A percentile compares a stretch with the other conserved stretches of the same genome.
phyloP scores from a whole-genome alignment of 2,113 vertebrate genomes.

The Thunnus maccoyii region DNA sequence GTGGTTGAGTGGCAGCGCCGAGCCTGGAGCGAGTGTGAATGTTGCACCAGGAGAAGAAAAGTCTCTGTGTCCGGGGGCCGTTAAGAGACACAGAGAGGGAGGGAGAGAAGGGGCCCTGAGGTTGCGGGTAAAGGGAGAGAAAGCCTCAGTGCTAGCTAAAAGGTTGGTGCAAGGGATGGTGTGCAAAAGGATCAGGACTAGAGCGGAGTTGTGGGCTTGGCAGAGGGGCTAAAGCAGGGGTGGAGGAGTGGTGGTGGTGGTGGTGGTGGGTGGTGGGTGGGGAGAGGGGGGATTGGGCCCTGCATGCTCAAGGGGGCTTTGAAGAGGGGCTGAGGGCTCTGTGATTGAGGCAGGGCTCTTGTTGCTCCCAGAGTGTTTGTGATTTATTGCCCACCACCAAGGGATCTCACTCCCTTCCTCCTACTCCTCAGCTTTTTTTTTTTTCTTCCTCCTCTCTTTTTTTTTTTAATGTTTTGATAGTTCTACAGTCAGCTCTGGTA shows the following conservation, averaged over 20 bases:
- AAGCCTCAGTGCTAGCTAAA: conserved; percentile 37
- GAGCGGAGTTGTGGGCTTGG: conserved; percentile 46
- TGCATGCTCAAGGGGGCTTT: conserved; percentile 66
- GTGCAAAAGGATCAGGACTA: conserved; percentile 61
- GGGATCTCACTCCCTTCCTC: conserved; percentile 75
- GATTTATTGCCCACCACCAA: conserved; percentile 82
- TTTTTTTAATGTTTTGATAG: conserved; percentile 82
- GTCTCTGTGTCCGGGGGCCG: conserved; percentile 73
- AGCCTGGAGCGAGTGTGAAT: conserved; percentile 75
- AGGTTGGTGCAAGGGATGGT: conserved; percentile 47
- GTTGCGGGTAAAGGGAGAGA: conserved; percentile 47
- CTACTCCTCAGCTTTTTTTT: conserved; percentile 39
- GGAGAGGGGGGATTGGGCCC: conserved; percentile 18
- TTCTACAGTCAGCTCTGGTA: conserved; percentile 72
- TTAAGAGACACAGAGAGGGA: background rate
- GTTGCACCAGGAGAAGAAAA: conserved; percentile 82
- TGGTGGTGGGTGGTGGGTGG: conserved; percentile 5
- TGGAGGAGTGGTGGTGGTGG: conserved; percentile 11
- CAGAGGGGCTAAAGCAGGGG: conserved; percentile 44
- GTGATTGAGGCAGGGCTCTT: conserved; percentile 70
- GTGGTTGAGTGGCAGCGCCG: conserved; percentile 70
- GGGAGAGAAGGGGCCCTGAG: conserved; percentile 23
- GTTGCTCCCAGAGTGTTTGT: conserved; percentile 76
- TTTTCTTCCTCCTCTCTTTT: conserved; percentile 19
- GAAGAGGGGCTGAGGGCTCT: conserved; percentile 62